Base-by-base conservation (phyloP, 2,113 vertebrate genomes). In the Hippocampus comes region DNA sequence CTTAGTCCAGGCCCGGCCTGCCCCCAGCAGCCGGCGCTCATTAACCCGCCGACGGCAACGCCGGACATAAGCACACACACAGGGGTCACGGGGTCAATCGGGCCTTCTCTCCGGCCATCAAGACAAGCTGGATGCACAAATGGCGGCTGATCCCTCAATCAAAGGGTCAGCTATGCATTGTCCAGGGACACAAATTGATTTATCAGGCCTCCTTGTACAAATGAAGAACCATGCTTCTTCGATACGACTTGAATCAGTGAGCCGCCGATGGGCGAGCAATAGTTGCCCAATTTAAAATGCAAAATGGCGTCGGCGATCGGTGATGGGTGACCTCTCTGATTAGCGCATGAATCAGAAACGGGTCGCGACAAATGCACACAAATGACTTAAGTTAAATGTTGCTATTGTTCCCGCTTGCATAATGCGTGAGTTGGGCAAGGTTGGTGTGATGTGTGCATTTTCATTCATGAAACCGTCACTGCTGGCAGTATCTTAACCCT, bases 11-110 rank as follows among this genome's bases (percentile, higher is more conserved):
- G 91, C 87, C 93, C 91, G 93, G 91, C 92, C 91, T 95, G 91
- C 91, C 92, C 89, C 43, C 78, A 96, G 92, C 96, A 95, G 96
- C 96, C 94, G 94, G 92, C 89, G 92, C 92, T 95, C 93, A 97
- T 98, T 96, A 95, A 94, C 82, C 94, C 93, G 89, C 93, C 84
- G 95, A 94, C 94, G 88, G 89, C 81, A 90, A 87, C 90, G 86
- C 77, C 10, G 78, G 93, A 91, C 91, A 88, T 42, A 21, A 56
- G 23, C 63, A 42, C 63, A n/a, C 38, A 93, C 90, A 94, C 90
- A 90, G 92, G 90, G 94, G 94, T 95, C 93, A 94, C 78, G 1
- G 91, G 96, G 96, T 97, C 96, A 95, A 95, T 93, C 95, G 91
- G 94, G 93, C 88, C 94, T 59, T 95, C 94, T 94, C 94, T 90